Evolutionary conservation across 2,113 vertebrate genomes (phyloP).

Genomic region (Labeo catla): DNA sequence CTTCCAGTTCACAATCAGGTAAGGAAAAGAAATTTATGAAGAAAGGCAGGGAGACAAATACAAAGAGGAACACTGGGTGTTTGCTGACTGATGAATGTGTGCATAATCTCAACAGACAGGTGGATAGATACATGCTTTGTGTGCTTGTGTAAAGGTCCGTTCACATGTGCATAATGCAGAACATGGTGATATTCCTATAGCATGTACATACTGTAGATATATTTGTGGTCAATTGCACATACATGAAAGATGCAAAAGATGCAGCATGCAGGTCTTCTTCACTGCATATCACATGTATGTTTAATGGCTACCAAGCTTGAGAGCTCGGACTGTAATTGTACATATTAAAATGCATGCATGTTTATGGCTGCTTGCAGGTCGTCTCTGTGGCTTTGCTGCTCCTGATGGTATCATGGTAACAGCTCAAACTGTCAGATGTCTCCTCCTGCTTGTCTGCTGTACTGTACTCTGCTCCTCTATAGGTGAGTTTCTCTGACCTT

Average conservation of each 20-base stretch:
- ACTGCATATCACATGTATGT: not conserved
- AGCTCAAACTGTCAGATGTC: slow-evolving; percentile 62
- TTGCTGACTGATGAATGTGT: not conserved
- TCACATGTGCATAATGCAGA: slow-evolving; percentile 12
- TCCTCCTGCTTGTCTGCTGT: slow-evolving; percentile 66
- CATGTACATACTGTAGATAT: not conserved
- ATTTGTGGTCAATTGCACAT: not conserved
- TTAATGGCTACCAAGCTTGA: not conserved
- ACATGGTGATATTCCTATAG: not conserved
- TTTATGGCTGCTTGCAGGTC: slow-evolving; percentile 56
- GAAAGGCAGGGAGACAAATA: not conserved
- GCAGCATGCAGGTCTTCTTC: not conserved
- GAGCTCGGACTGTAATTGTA: slow-evolving; percentile 12
- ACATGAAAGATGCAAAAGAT: not conserved
- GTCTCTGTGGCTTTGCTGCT: slow-evolving; percentile 50
- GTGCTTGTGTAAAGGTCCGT: not conserved
- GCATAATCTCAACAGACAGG: not conserved
- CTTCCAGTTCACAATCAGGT: slow-evolving; percentile 40
- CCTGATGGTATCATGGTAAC: slow-evolving; percentile 71
- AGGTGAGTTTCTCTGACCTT: slow-evolving; percentile 66
- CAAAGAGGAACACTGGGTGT: slow-evolving; percentile 3
- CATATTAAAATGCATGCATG: not conserved
- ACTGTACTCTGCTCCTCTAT: slow-evolving; percentile 72
- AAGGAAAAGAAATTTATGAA: not conserved
- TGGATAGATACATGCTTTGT: not conserved